These are phyloP conservation scores for Cyphomyrmex costatus DNA, from an alignment of 1,140 invertebrate species.

Conservation along the genomic window DNA sequence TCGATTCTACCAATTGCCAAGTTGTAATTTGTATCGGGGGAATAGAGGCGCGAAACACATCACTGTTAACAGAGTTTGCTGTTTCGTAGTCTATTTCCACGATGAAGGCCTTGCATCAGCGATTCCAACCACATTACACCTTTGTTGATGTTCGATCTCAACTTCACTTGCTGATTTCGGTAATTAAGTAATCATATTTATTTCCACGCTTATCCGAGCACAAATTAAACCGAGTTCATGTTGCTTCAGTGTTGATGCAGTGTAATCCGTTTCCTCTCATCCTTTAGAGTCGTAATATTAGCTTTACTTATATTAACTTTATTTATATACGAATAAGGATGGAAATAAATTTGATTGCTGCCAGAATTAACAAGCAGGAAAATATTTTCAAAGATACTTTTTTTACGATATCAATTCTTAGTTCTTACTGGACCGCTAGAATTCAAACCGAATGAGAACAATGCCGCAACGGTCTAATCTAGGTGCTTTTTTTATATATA, in stretches of 20 bases:
- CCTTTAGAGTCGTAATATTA: too few species aligned
- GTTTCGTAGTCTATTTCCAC: slow-evolving; percentile 31
- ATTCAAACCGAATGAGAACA: too few species aligned
- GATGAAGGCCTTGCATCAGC: background rate
- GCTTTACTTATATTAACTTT: background rate
- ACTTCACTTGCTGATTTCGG: slow-evolving; percentile 26
- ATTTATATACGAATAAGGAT: background rate
- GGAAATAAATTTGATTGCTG: slow-evolving; percentile 44
- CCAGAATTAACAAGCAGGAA: slow-evolving; percentile 4
- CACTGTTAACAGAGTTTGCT: slow-evolving; percentile 44
- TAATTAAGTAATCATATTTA: slow-evolving; percentile 36
- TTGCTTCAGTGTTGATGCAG: background rate
- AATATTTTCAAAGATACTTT: background rate
- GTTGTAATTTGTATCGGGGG: slow-evolving; percentile 46
- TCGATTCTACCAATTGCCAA: slow-evolving; percentile 28
- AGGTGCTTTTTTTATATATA: too few species aligned
- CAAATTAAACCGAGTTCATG: background rate
- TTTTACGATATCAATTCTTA: too few species aligned
- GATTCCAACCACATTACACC: slow-evolving; percentile 34
- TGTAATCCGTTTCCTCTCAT: background rate
- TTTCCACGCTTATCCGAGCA: slow-evolving; percentile 10
- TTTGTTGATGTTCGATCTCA: slow-evolving; percentile 47
- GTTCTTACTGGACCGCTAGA: too few species aligned
- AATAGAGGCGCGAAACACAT: slow-evolving; percentile 28
- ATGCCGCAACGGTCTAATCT: too few species aligned